phyloP scores from a whole-genome alignment of 2,113 vertebrate species.

The Phalacrocorax carbo region DNA sequence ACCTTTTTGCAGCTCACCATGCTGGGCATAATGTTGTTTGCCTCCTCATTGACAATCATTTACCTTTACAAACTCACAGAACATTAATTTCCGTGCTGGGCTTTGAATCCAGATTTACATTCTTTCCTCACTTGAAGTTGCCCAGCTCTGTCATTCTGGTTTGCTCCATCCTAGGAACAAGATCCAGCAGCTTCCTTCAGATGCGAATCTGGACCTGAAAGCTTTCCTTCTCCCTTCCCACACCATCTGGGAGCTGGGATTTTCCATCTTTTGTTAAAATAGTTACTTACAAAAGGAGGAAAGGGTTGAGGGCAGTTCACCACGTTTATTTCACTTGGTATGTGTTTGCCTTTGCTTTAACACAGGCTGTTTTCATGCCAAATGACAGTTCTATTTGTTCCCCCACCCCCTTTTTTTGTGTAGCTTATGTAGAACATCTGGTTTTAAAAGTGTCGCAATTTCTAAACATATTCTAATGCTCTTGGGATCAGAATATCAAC shows the following conservation, averaged over 20 bases:
- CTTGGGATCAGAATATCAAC: slow-evolving; percentile 83
- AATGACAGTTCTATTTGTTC: slow-evolving; percentile 60
- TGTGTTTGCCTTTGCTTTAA: slow-evolving; percentile 42
- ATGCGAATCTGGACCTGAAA: neutral
- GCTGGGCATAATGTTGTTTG: neutral
- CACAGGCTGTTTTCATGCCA: slow-evolving; percentile 49
- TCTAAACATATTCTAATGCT: slow-evolving; percentile 86
- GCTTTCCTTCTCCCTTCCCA: slow-evolving; percentile 6
- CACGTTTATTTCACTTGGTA: slow-evolving; percentile 45
- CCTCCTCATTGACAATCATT: neutral
- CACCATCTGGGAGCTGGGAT: slow-evolving; percentile 22
- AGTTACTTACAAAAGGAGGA: slow-evolving; percentile 35
- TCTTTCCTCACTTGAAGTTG: neutral
- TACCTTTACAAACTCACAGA: slow-evolving; percentile 4
- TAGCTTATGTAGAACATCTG: slow-evolving; percentile 83
- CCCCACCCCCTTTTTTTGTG: slow-evolving; percentile 41
- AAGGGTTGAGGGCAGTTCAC: slow-evolving; percentile 40
- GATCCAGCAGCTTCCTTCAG: slow-evolving; percentile 14
- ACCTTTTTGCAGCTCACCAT: neutral
- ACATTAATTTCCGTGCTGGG: neutral
- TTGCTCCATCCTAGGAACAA: slow-evolving; percentile 26
- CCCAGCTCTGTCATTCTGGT: slow-evolving; percentile 15
- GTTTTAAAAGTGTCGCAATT: slow-evolving; percentile 85
- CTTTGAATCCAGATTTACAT: neutral
- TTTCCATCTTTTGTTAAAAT: slow-evolving; percentile 41